Percentiles rank a stretch among this genome's conserved stretches.
Evolutionary conservation across 2,888 invertebrate species (phyloP).

Genomic region (Chloroclystis v-ata): DNA sequence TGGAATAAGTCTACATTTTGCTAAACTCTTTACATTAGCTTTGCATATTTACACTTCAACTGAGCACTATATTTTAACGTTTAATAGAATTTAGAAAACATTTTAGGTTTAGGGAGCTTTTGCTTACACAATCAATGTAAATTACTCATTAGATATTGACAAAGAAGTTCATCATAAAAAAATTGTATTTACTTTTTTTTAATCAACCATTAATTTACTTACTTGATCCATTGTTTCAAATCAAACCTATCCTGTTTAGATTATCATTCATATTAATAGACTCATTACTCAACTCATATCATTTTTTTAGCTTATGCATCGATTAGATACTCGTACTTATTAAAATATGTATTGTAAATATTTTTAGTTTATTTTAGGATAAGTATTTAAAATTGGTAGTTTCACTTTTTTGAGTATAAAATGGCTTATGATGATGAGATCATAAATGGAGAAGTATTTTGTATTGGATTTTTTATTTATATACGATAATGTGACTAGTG

Average conservation of each 20-base stretch:
- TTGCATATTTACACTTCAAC: neutral
- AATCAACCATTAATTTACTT: no score
- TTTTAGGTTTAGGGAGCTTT: no score
- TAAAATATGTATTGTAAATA: conserved; percentile 68
- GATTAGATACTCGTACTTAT: conserved; percentile 29
- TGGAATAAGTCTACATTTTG: neutral
- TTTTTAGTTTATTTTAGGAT: conserved; percentile 38
- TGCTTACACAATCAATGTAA: no score
- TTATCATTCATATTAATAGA: no score
- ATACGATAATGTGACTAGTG: conserved; percentile 50
- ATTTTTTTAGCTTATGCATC: conserved; percentile 43
- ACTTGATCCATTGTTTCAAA: no score
- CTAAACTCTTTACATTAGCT: neutral
- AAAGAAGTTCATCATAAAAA: no score
- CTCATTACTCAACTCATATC: no score
- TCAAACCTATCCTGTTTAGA: no score
- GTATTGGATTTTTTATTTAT: conserved; percentile 42
- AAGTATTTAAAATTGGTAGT: conserved; percentile 74
- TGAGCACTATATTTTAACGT: no score
- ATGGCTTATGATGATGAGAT: conserved; percentile 38
- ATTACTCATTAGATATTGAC: conserved; percentile 30
- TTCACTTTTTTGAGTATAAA: conserved; percentile 54
- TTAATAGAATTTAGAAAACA: no score
- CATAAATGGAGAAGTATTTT: conserved; percentile 32
- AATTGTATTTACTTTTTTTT: no score